These are phyloP conservation scores for Halyomorpha halys DNA, from an alignment of 1,140 invertebrate genomes.

Conservation along the genomic window DNA sequence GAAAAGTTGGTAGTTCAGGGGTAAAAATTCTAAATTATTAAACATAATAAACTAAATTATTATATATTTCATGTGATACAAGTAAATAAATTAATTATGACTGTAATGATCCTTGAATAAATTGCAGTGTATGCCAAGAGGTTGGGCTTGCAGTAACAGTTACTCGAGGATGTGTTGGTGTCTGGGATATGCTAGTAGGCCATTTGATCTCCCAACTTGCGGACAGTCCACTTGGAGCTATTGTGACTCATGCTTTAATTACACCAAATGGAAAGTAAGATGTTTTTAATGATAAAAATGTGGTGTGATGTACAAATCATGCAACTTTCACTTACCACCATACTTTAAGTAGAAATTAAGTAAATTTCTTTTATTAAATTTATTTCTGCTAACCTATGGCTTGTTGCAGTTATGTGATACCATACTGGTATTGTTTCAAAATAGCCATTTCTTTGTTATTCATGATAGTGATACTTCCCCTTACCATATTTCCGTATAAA, in stretches of 20 bases:
- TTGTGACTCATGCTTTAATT: constrained; percentile 84
- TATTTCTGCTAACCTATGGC: neutral
- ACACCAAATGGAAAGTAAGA: constrained; percentile 67
- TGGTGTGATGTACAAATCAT: neutral
- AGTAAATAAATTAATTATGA: neutral
- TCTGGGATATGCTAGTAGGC: constrained; percentile 87
- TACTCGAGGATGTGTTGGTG: constrained; percentile 83
- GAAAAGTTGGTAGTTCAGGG: too few species aligned
- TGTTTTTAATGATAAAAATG: neutral
- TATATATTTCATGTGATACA: too few species aligned
- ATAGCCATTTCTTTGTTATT: too few species aligned
- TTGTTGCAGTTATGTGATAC: too few species aligned
- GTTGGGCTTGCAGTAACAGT: constrained; percentile 72
- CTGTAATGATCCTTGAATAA: neutral
- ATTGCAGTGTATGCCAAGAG: constrained; percentile 56
- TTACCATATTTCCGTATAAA: too few species aligned
- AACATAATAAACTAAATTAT: too few species aligned
- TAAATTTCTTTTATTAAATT: too few species aligned
- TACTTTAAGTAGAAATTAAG: too few species aligned
- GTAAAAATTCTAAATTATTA: too few species aligned
- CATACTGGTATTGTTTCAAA: too few species aligned
- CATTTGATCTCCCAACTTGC: constrained; percentile 74
- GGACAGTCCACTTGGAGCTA: constrained; percentile 84
- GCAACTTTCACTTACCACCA: too few species aligned
- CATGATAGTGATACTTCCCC: too few species aligned